Evolutionary conservation across 2,797 vertebrate genomes (phyloP).

Genomic region (Pteropus rufus): DNA sequence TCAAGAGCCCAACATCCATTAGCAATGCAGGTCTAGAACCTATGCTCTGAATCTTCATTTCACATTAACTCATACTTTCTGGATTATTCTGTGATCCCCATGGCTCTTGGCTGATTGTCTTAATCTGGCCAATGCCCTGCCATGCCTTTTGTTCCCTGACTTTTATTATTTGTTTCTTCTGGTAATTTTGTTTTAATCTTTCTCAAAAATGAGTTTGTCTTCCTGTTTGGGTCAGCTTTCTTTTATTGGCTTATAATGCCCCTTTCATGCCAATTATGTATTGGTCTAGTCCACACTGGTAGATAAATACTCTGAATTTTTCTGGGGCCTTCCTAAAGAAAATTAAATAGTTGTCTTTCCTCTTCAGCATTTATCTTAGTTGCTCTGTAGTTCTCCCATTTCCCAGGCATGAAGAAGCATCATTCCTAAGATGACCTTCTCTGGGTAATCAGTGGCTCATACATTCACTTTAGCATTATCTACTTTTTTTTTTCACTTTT

Average conservation of each 20-base stretch:
- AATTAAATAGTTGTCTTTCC: not conserved
- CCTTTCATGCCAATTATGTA: not conserved
- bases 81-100: not conserved
- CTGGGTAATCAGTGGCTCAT: not conserved
- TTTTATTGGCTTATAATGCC: not conserved
- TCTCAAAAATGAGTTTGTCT: not conserved
- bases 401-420: not conserved
- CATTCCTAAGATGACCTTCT: not conserved
- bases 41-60: not conserved
- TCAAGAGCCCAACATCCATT: not conserved
- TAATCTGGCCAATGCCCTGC: not conserved
- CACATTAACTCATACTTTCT: not conserved
- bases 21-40: not conserved
- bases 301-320: not conserved
- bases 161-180: not conserved
- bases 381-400: not conserved
- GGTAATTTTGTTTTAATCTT: not conserved
- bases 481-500: not conserved
- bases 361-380: too few species aligned
- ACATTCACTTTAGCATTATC: not conserved
- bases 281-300: not conserved
- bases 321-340: not conserved
- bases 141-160: not conserved
- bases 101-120: not conserved
- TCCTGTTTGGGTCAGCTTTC: not conserved